Base-by-base conservation (phyloP, 2,797 vertebrate species). In the Aldrovandia affinis region DNA sequence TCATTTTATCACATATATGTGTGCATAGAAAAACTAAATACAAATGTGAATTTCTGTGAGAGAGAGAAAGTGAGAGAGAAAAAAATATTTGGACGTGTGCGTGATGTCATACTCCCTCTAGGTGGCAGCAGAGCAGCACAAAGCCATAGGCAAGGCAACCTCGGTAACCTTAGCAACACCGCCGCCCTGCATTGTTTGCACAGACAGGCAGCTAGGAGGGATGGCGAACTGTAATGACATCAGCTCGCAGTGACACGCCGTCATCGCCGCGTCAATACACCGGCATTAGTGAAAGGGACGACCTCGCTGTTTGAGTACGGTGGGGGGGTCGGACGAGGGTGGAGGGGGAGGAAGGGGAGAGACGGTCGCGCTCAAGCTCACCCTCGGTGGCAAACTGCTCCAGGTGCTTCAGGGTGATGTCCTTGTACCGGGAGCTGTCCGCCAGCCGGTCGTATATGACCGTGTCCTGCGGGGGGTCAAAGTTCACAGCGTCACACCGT, bases 351-450 rank as follows among this genome's bases (percentile, higher is more conserved):
- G 57, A 18, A 18, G 20, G 6, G 8, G 30, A 14, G 50, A 55
- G 3, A 54, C 7, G 30, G 28, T 25, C 5, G 22, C 2, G 9
- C n/a, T 12, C 59, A 22, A 59, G 93, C 95, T 93, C 86, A 98
- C 98, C 98, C 95, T 99, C 98, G 5, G 98, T 99, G 83, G 98
- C 98, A 96, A 99, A 99, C 91, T 98, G 97, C 88, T 99, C 98
- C 93, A 99, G 96, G 93, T 99, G 98, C 93, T 99, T 99, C 88
- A 99, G 91, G 7, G 98, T 99, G 89, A 98, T 99, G 93, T 99
- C 98, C 94, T 98, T 99, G 94, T 97, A 99, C 92, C 96, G 97
- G 81, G 98, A 99, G 89, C 93, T 98, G 93, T 99, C 98, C 80
- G 98, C 96, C 89, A 99, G 95, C 81, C 98, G 97, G 87, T 99